Percentiles rank a stretch among this genome's conserved stretches.
Evolutionary conservation across 2,113 vertebrate genomes (phyloP).

Genomic region (Petrocephalus zakoni): DNA sequence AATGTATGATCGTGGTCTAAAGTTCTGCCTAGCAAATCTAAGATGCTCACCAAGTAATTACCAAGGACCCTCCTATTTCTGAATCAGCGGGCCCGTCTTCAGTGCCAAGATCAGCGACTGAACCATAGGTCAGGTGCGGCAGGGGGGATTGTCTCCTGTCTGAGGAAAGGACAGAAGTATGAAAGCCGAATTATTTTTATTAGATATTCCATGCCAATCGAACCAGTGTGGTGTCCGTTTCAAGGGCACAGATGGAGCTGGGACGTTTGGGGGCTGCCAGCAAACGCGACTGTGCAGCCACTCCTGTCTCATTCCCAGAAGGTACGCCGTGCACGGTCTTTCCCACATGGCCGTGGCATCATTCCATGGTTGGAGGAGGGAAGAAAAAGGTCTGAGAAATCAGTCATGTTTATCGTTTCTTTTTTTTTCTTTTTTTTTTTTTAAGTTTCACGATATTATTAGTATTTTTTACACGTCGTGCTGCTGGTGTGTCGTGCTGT

Average conservation of each 20-base stretch:
- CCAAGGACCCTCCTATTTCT: conserved; percentile 3
- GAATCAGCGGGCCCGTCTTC: not conserved
- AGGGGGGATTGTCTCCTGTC: not conserved
- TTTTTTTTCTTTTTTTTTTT: not conserved
- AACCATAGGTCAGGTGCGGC: not conserved
- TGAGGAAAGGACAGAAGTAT: not conserved
- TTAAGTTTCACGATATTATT: not conserved
- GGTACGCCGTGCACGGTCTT: not conserved
- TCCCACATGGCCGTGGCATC: not conserved
- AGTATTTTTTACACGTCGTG: conserved; percentile 16
- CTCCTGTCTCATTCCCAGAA: not conserved
- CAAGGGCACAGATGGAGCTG: conserved; percentile 9
- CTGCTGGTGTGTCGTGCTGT: conserved; percentile 16
- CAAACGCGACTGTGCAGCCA: not conserved
- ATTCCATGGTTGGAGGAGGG: conserved; percentile 11
- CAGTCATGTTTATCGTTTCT: not conserved
- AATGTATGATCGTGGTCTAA: not conserved
- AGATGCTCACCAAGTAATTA: not conserved
- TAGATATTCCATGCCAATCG: conserved; percentile 10
- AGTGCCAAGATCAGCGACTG: conserved; percentile 11
- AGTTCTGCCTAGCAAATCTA: conserved; percentile 9
- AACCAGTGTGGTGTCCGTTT: conserved; percentile 26
- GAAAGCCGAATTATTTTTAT: not conserved
- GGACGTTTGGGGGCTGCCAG: not conserved
- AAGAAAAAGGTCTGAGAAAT: not conserved